Evolutionary conservation across 2,888 invertebrate species (phyloP).

Genomic region (Morpho achilles): DNA sequence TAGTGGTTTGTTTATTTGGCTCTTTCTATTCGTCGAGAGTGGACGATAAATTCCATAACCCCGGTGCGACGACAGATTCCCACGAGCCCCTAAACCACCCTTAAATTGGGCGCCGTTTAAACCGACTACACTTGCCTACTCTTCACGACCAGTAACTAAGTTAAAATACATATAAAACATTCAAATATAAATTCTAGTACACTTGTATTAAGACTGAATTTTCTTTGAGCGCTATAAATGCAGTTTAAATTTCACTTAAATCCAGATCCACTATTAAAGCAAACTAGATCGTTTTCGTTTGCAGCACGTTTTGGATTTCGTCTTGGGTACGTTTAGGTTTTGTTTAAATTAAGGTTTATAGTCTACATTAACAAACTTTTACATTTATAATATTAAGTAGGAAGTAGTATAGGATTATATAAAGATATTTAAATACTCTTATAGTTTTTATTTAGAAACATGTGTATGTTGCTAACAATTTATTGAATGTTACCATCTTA

Average conservation of each 20-base stretch:
- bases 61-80: slow-evolving; percentile 23
- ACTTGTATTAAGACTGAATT: neutral
- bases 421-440: no score
- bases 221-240: neutral
- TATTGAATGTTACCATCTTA: no score
- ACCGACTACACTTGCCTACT: slow-evolving; percentile 22
- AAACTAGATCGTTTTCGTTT: slow-evolving; percentile 25
- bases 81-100: slow-evolving; percentile 29
- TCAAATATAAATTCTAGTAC: neutral
- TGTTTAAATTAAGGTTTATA: no score
- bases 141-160: slow-evolving; percentile 15
- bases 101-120: slow-evolving; percentile 29
- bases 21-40: slow-evolving; percentile 7
- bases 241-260: slow-evolving; percentile 25
- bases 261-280: slow-evolving; percentile 26
- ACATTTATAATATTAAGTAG: no score
- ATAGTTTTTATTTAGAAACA: no score
- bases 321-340: no score
- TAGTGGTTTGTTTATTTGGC: slow-evolving; percentile 7
- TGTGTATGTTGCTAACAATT: no score
- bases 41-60: slow-evolving; percentile 12
- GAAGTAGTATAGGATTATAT: no score
- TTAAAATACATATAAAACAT: neutral
- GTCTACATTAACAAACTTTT: no score
- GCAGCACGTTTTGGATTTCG: slow-evolving; percentile 23